Percentiles rank a stretch among this genome's conserved stretches.
phyloP scores from a whole-genome alignment of 2,113 vertebrate genomes.

The Tenebrosternarchus preto region DNA sequence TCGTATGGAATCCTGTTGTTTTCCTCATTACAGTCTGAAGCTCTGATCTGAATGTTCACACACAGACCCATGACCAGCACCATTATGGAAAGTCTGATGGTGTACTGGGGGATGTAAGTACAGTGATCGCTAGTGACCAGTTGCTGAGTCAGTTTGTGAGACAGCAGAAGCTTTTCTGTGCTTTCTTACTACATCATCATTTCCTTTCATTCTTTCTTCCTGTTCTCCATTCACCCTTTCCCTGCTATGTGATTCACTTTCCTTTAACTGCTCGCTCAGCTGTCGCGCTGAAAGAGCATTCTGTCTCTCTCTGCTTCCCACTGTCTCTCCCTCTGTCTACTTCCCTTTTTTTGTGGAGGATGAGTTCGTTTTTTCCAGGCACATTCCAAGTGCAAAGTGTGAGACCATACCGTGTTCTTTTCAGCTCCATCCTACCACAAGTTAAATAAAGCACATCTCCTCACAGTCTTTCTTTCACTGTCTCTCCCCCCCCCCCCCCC shows the following conservation, averaged over 20 bases:
- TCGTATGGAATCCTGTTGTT: background rate
- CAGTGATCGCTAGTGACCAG: slow-evolving; percentile 28
- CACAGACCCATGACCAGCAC: slow-evolving; percentile 17
- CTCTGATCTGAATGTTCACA: background rate
- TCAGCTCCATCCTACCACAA: background rate
- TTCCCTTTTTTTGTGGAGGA: slow-evolving; percentile 23
- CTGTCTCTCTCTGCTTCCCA: slow-evolving; percentile 48
- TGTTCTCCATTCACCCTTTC: slow-evolving; percentile 58
- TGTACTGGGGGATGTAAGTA: slow-evolving; percentile 53
- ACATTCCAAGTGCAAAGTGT: slow-evolving; percentile 6
- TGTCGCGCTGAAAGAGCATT: slow-evolving; percentile 62
- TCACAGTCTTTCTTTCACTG: background rate
- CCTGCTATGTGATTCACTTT: slow-evolving; percentile 68
- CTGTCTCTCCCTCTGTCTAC: slow-evolving; percentile 9
- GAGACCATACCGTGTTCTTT: slow-evolving; percentile 8
- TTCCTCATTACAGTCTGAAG: background rate
- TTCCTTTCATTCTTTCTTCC: slow-evolving; percentile 54
- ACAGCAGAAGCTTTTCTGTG: slow-evolving; percentile 62
- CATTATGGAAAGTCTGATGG: slow-evolving; percentile 31
- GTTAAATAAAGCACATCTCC: slow-evolving; percentile 3
- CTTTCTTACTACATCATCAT: slow-evolving; percentile 53
- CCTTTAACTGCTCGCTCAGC: slow-evolving; percentile 64
- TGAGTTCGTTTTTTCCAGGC: slow-evolving; percentile 28
- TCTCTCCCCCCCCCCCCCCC: too few species aligned
- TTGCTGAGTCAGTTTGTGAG: slow-evolving; percentile 61